Evolutionary conservation across 2,888 invertebrate genomes (phyloP), one percentile per base, ranked within the genome.

Genomic region (Theretra japonica): DNA sequence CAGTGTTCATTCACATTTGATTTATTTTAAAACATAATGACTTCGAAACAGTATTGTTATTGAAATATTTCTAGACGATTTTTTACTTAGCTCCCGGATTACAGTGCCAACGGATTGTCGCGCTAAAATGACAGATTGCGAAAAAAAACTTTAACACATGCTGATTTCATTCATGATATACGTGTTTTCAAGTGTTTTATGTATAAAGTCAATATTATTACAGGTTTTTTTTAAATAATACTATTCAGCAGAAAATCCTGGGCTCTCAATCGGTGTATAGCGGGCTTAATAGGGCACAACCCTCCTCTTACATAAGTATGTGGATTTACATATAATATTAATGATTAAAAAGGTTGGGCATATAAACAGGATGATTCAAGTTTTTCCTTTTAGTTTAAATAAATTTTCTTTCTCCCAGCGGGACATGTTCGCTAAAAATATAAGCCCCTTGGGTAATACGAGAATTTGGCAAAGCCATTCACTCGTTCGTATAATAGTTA

Each of bases 111-210:
- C 23, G 41, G 41, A 41, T 48, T 65, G 65, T 65, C 65, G 23
- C 1, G 65, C 21, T 23, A 17, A 48, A 48, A 41, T 65, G 41
- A 48, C 65, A 65, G 17, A 65, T 65, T 4, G 65, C 21, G 53
- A 53, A 53, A 48, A 62, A 62, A 48, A 33, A 41, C 41, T 41
- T 4, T 41, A 41, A 65, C 65, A 65, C 23, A 48, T 65, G 41
- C 48, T 41, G 65, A 65, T 21, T 65, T 65, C 65, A 65, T 65
- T 65, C 65, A 65, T 65, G 41, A 25, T 65, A 48, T 25, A 65
- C 21, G 23, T 23, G 62, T 21, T 41, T 11, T 6, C 15, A 11
- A 7, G 23, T 48, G 1, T 65, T 65, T 23, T 48, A 41, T 23
- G 8, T 41, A 33, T 41, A 59, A 28, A 59, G 28, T 59, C 6